These are phyloP conservation scores for Drosophila mayri DNA, from an alignment of 1,140 invertebrate genomes.

Conservation along the genomic window DNA sequence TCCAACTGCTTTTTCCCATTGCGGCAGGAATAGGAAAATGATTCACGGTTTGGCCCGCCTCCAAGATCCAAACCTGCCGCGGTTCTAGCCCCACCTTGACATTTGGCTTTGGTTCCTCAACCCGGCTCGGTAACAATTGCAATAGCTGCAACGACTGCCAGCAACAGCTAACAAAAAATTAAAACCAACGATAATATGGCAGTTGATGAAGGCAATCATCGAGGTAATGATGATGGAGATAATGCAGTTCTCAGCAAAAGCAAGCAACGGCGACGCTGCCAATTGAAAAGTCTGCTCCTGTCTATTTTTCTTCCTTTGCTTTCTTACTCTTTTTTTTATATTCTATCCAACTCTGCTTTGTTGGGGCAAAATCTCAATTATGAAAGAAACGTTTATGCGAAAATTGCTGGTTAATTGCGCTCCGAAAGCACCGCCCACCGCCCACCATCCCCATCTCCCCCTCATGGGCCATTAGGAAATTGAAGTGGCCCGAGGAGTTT, in stretches of 20 bases:
- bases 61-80: conserved; percentile 4
- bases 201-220: conserved; percentile 75
- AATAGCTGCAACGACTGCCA: conserved; percentile 54
- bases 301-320: conserved; percentile 38
- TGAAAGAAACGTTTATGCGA: conserved; percentile 79
- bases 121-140: conserved; percentile 65
- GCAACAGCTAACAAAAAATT: conserved; percentile 56
- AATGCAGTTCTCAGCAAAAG: conserved; percentile 46
- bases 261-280: conserved; percentile 56
- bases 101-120: conserved; percentile 52
- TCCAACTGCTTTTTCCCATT: not conserved
- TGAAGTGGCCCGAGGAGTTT: conserved; percentile 62
- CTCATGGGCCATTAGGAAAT: conserved; percentile 35
- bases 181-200: conserved; percentile 71
- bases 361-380: conserved; percentile 55
- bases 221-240: conserved; percentile 64
- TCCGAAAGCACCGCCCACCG: conserved; percentile 28
- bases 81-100: conserved; percentile 36
- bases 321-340: conserved; percentile 19
- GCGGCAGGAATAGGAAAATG: conserved; percentile 1
- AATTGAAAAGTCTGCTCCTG: conserved; percentile 69
- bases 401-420: conserved; percentile 81
- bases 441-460: conserved; percentile 4
- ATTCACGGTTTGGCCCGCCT: conserved; percentile 3
- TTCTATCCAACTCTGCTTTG: conserved; percentile 58